These are phyloP conservation scores for Gavialis gangeticus DNA, from an alignment of 2,113 vertebrate genomes.

Conservation along the genomic window DNA sequence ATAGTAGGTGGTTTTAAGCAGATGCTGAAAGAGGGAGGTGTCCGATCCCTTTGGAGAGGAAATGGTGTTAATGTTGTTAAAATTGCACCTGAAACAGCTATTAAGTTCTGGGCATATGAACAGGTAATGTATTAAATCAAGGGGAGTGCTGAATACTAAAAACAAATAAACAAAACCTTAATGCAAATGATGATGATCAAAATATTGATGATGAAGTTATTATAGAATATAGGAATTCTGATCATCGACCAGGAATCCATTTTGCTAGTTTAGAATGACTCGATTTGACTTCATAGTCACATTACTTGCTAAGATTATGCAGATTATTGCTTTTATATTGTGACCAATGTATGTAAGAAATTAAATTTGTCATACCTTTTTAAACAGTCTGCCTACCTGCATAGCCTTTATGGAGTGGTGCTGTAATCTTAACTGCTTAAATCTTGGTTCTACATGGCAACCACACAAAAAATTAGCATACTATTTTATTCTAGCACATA, in stretches of 20 bases:
- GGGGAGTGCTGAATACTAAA: not conserved
- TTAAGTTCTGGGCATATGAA: conserved; percentile 96
- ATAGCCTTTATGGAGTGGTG: not conserved
- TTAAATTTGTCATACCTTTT: not conserved
- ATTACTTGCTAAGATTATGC: not conserved
- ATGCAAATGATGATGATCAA: not conserved
- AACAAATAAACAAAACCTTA: not conserved
- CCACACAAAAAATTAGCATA: fast-evolving
- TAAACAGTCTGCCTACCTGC: not conserved
- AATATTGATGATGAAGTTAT: not conserved
- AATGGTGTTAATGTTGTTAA: conserved; percentile 96
- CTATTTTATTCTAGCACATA: not conserved
- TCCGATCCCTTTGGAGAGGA: conserved; percentile 91
- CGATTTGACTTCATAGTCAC: not conserved
- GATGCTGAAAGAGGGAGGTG: conserved; percentile 92
- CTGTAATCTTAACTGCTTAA: not conserved
- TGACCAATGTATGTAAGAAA: not conserved
- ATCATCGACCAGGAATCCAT: not conserved
- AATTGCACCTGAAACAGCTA: conserved; percentile 95
- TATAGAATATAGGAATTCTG: not conserved
- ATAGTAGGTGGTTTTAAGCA: conserved; percentile 87
- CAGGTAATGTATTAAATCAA: conserved; percentile 81
- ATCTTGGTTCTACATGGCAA: not conserved
- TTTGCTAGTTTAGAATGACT: not conserved
- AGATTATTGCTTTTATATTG: not conserved